Base-by-base conservation (phyloP, 1,140 invertebrate species). In the Drosophila albomicans region DNA sequence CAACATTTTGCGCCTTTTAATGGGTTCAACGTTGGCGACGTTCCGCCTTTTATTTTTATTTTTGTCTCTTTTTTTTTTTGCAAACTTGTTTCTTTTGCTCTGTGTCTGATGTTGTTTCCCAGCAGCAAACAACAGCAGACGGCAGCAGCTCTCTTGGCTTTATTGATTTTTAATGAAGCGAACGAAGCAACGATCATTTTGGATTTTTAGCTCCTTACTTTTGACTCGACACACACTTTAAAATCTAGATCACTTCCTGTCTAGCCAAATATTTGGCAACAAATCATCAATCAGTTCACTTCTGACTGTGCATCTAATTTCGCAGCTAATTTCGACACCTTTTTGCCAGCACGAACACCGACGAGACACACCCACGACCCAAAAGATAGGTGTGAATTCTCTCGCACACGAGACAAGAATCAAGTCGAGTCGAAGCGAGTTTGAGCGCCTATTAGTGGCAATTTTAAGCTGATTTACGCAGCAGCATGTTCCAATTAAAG, bases 141-240 rank as follows among this genome's bases (percentile, higher is more conserved):
- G 70, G 84, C 84, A 63, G 84, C 84, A 67, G 64, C 73, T 64
- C 78, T 25, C 20, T 25, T 25, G 20, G 78, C 15, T 91, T 91
- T 91, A 87, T 91, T 91, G 87, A 87, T 91, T 91, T 88, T 91
- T 88, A 91, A 91, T 91, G 84, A 91, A 91, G 78, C 88, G 52
- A 79, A 78, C 68, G 80, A 52, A 52, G 72, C 70, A 88, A 73
- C 65, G 64, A 73, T 67, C 64, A 68, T 72, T 76, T 54, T 62
- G 41, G 59, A 46, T 61, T 43, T 43, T 43, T 43, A 13, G 35
- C 41, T 43, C 8, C 8, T 41, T 25, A 25, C 20, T 25, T 25
- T 25, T 25, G 20, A 25, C 20, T 25, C 30, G 25, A 15, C 20
- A 10, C 51, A 20, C 41, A 41, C 35, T 15, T 13, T 41, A 13